Conservation (phyloP, 2,113 vertebrate genomes). For the Charadrius vociferus region DNA sequence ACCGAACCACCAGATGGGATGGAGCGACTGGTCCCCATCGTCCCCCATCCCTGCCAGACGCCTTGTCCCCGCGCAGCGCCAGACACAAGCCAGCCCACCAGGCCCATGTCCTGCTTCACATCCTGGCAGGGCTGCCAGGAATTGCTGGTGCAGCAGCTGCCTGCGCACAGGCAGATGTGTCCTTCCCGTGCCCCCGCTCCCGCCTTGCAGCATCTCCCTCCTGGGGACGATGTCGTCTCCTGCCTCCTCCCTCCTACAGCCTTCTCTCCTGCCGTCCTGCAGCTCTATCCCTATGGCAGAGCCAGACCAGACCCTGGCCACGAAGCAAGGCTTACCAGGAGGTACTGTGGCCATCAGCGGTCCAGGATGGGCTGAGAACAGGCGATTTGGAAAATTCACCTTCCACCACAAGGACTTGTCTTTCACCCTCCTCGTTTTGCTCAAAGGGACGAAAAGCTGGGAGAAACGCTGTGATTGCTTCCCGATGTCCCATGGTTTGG, state of each 20-base stretch:
- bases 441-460: neutral
- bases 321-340: accelerated
- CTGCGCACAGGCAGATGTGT: neutral
- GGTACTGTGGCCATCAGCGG: neutral
- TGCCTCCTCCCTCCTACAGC: neutral
- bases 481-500: accelerated
- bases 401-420: accelerated
- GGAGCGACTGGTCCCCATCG: accelerated
- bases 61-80: neutral
- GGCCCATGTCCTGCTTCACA: neutral
- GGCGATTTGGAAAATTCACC: neutral
- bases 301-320: neutral
- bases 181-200: neutral
- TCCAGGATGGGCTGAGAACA: neutral
- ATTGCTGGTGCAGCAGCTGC: neutral
- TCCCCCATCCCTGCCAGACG: neutral
- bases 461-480: accelerated
- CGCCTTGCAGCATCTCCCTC: neutral
- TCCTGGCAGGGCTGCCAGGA: neutral
- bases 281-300: neutral
- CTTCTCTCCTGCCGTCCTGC: accelerated
- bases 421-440: neutral
- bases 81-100: neutral
- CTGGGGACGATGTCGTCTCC: neutral
- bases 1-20: neutral